Evolutionary conservation across 2,113 vertebrate genomes (phyloP).

Genomic region (Cavia porcellus): DNA sequence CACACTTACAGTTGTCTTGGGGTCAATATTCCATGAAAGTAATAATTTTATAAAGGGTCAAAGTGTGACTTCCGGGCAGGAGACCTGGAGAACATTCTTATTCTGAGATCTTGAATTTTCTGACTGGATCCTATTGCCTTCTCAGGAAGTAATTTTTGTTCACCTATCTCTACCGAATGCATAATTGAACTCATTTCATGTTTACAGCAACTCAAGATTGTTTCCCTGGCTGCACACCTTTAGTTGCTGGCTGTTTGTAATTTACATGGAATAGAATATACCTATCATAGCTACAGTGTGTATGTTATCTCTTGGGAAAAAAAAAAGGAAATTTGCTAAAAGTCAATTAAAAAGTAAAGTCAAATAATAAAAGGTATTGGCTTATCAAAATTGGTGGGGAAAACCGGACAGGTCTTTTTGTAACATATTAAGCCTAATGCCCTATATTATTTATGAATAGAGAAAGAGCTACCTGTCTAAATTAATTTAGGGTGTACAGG

Average conservation of each 20-base stretch:
- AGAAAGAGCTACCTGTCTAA: neutral
- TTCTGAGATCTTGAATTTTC: neutral
- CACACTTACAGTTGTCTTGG: neutral
- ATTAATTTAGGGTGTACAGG: neutral
- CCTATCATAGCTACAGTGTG: neutral
- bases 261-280: neutral
- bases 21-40: neutral
- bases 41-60: neutral
- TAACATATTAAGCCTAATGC: neutral
- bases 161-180: neutral
- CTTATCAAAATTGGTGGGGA: neutral
- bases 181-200: neutral
- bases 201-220: neutral
- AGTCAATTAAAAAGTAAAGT: neutral
- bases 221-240: neutral
- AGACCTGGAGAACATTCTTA: rapidly evolving
- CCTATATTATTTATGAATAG: neutral
- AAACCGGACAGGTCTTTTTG: neutral
- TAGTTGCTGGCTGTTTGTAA: neutral
- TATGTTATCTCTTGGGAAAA: neutral
- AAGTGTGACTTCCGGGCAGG: neutral
- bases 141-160: neutral
- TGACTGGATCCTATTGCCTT: neutral
- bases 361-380: neutral
- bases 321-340: neutral